Evolutionary conservation across 2,797 vertebrate species (phyloP).

Genomic region (Arctocebus calabarensis): DNA sequence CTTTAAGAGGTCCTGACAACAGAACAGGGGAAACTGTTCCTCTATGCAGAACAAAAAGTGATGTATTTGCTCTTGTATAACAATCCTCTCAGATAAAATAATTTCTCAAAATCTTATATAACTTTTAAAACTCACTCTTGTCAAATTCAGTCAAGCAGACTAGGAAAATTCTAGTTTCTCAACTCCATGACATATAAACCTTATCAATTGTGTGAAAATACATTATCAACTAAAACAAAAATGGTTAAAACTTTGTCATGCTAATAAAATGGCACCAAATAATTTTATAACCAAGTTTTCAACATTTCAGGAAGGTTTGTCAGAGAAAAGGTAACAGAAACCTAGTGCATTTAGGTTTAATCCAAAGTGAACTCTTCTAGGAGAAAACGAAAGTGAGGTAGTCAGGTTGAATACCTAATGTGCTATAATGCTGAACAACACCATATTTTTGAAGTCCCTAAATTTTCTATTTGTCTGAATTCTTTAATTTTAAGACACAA

Average conservation of each 20-base stretch:
- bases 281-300: conserved; percentile 80
- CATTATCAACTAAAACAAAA: conserved; percentile 35
- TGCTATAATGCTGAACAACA: background rate
- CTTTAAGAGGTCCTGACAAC: background rate
- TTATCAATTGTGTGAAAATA: conserved; percentile 26
- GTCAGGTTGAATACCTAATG: conserved; percentile 57
- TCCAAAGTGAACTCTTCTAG: conserved; percentile 81
- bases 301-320: conserved; percentile 78
- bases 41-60: conserved; percentile 9
- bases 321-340: conserved; percentile 76
- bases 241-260: conserved; percentile 74
- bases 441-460: background rate
- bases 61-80: background rate
- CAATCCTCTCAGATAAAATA: conserved; percentile 50
- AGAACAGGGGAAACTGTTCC: background rate
- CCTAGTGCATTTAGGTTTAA: conserved; percentile 84
- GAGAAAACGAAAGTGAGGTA: conserved; percentile 84
- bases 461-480: background rate
- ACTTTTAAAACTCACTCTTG: conserved; percentile 32
- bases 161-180: conserved; percentile 15
- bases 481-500: conserved; percentile 23
- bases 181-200: background rate
- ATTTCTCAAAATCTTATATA: background rate
- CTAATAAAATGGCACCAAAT: conserved; percentile 77
- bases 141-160: conserved; percentile 15